A percentile compares a stretch with the other conserved stretches of the same genome.
phyloP scores from a whole-genome alignment of 2,797 vertebrate genomes.

The Chiroxiphia lanceolata region DNA sequence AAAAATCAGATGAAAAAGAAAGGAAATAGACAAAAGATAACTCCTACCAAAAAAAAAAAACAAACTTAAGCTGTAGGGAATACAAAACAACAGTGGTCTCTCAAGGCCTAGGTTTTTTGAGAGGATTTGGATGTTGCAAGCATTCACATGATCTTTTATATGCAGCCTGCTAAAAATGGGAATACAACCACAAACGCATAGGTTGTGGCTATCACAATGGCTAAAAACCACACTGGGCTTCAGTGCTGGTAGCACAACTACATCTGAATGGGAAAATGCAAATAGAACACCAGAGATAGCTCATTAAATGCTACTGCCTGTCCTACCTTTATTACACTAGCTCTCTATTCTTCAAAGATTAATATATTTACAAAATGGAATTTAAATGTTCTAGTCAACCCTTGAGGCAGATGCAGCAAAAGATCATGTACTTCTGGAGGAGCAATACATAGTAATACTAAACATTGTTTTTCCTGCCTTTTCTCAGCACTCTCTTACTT shows the following conservation, averaged over 20 bases:
- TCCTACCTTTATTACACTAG: neutral
- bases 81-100: neutral
- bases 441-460: neutral
- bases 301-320: neutral
- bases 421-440: neutral
- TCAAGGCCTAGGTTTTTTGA: neutral
- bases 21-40: neutral
- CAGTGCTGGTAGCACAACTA: neutral
- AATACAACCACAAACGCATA: neutral
- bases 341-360: neutral
- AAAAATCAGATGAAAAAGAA: neutral
- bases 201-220: neutral
- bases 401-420: neutral
- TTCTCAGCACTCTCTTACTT: neutral
- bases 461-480: slow-evolving; percentile 31
- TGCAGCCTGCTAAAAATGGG: neutral
- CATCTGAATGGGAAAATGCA: neutral
- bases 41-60: neutral
- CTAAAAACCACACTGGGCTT: neutral
- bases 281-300: neutral
- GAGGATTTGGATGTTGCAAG: neutral
- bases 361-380: neutral
- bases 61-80: neutral
- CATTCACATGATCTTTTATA: rapidly evolving
- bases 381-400: neutral